A percentile compares a stretch with the other conserved stretches of the same genome.
Evolutionary conservation across 2,797 vertebrate genomes (phyloP).

Genomic region (Anniella stebbinsi): DNA sequence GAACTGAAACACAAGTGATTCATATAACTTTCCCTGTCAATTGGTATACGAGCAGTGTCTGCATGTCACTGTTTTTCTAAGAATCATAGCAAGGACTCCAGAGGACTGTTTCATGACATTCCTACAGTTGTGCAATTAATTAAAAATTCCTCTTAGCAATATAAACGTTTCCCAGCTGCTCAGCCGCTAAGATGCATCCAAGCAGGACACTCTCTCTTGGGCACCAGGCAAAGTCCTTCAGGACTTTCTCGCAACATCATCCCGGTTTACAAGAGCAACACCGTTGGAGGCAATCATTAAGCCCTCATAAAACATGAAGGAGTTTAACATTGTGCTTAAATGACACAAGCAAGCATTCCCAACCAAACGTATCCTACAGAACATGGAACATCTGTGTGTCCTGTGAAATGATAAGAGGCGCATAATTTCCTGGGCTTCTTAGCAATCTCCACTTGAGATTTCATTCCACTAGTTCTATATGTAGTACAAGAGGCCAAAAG

Average conservation of each 20-base stretch:
- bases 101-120: conserved; percentile 64
- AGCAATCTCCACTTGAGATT: conserved; percentile 7
- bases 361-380: not conserved
- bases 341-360: not conserved
- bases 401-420: not conserved
- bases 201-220: conserved; percentile 21
- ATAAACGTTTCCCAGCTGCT: conserved; percentile 59
- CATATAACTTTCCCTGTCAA: conserved; percentile 32
- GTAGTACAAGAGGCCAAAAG: not conserved
- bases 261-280: not conserved
- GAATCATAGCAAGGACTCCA: conserved; percentile 58
- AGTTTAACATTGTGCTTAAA: not conserved
- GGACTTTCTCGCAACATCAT: conserved; percentile 21
- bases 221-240: not conserved
- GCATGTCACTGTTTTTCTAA: conserved; percentile 17
- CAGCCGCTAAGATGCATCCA: conserved; percentile 12
- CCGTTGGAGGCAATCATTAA: conserved; percentile 3
- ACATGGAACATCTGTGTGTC: not conserved
- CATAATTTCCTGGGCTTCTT: not conserved
- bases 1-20: conserved; percentile 38
- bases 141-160: conserved; percentile 61
- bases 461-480: not conserved
- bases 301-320: not conserved
- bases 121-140: conserved; percentile 65
- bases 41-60: conserved; percentile 54